Evolutionary conservation across 2,113 vertebrate species (phyloP).

Genomic region (Sciurus niger): DNA sequence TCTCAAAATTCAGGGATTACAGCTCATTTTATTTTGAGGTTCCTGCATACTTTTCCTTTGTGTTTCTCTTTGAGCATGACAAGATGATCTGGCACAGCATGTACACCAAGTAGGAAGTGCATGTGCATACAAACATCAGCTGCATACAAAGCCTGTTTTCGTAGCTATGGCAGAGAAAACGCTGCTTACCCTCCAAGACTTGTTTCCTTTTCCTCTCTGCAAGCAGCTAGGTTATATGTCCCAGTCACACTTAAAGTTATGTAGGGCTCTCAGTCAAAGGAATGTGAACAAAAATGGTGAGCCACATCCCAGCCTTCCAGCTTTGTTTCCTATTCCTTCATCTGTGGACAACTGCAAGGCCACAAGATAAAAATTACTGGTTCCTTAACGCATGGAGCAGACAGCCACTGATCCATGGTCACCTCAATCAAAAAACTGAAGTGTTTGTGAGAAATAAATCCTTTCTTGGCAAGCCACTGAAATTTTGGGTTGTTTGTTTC

Average conservation of each 20-base stretch:
- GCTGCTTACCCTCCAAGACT: neutral
- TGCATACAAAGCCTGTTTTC: neutral
- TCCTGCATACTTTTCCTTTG: neutral
- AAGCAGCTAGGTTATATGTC: neutral
- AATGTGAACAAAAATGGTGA: neutral
- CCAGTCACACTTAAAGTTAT: neutral
- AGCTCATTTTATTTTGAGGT: neutral
- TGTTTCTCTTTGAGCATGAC: neutral
- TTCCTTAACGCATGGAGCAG: neutral
- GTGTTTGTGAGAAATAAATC: neutral
- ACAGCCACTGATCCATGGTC: neutral
- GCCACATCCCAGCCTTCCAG: neutral
- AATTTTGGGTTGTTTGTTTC: neutral
- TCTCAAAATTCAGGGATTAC: neutral
- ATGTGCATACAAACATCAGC: accelerated
- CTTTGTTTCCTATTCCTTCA: neutral
- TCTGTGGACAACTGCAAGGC: neutral
- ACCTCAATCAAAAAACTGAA: neutral
- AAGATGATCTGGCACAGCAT: neutral
- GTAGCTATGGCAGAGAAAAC: neutral
- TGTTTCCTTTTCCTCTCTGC: neutral
- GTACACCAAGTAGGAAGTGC: neutral
- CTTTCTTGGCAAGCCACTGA: neutral
- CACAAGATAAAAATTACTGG: neutral
- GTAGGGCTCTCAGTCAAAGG: no score